Evolutionary conservation across 2,888 invertebrate genomes (phyloP).

Genomic region (Eupithecia insigniata): DNA sequence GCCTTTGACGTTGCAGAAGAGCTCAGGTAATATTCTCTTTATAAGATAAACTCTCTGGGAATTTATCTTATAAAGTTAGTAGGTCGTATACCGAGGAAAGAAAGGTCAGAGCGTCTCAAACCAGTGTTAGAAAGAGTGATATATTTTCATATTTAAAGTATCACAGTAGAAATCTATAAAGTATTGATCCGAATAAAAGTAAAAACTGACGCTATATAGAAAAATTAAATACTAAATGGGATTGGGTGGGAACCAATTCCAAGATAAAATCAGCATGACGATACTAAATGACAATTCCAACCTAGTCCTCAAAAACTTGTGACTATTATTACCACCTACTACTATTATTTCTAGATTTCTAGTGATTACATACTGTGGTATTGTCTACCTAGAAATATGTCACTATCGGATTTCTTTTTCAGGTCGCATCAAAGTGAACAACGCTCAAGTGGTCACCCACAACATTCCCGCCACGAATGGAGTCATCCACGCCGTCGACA

Average conservation of each 20-base stretch:
- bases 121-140: background rate
- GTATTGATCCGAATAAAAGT: background rate
- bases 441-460: constrained; percentile 91
- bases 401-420: constrained; percentile 46
- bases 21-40: constrained; percentile 85
- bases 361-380: too few species aligned
- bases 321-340: too few species aligned
- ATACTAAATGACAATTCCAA: too few species aligned
- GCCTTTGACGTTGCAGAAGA: constrained; percentile 92
- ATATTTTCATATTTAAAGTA: too few species aligned
- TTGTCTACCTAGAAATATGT: too few species aligned
- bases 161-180: too few species aligned
- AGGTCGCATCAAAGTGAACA: constrained; percentile 94
- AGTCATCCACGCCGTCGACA: constrained; percentile 92
- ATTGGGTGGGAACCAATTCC: too few species aligned
- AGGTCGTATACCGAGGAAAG: background rate
- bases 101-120: background rate
- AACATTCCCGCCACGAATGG: constrained; percentile 95
- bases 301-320: too few species aligned
- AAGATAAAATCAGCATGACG: too few species aligned
- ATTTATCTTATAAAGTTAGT: background rate
- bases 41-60: background rate
- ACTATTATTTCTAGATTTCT: too few species aligned
- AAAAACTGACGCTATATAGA: background rate
- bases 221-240: background rate